Conservation (phyloP, 2,797 vertebrate species). For the Lithobates sylvaticus region DNA sequence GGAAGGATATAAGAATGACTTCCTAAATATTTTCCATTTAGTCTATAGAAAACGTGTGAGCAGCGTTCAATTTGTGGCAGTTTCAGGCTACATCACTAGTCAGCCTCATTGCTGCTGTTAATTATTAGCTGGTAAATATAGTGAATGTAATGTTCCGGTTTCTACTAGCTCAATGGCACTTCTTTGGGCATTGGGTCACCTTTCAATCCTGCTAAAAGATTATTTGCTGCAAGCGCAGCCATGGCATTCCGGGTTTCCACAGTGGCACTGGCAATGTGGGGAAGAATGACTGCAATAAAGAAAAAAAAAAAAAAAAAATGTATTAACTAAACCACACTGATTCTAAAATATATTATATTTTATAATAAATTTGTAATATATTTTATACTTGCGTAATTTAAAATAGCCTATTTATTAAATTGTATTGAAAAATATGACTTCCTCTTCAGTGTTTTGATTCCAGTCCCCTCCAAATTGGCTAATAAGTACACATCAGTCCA, state of each 20-base stretch:
- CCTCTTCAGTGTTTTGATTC: too few species aligned
- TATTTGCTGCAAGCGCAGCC: slow-evolving; percentile 83
- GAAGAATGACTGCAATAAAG: slow-evolving; percentile 80
- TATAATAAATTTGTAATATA: neutral
- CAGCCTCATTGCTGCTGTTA: too few species aligned
- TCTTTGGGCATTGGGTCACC: slow-evolving; percentile 81
- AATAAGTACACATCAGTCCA: too few species aligned
- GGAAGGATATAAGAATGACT: too few species aligned
- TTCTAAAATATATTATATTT: neutral
- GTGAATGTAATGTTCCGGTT: neutral
- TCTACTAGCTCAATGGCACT: slow-evolving; percentile 65
- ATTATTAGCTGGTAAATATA: neutral
- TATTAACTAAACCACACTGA: neutral
- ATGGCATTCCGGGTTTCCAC: slow-evolving; percentile 82
- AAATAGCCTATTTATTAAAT: too few species aligned
- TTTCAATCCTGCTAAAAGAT: slow-evolving; percentile 81
- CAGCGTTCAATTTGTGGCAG: too few species aligned
- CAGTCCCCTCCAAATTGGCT: too few species aligned
- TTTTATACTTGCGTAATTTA: too few species aligned
- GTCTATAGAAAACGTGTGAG: too few species aligned
- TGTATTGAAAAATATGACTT: too few species aligned
- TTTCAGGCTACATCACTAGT: too few species aligned
- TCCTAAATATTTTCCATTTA: too few species aligned
- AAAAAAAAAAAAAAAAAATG: neutral
- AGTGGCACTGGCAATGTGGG: slow-evolving; percentile 85